Evolutionary conservation across 1,140 invertebrate species (phyloP).

Genomic region (Heliconius hewitsoni): DNA sequence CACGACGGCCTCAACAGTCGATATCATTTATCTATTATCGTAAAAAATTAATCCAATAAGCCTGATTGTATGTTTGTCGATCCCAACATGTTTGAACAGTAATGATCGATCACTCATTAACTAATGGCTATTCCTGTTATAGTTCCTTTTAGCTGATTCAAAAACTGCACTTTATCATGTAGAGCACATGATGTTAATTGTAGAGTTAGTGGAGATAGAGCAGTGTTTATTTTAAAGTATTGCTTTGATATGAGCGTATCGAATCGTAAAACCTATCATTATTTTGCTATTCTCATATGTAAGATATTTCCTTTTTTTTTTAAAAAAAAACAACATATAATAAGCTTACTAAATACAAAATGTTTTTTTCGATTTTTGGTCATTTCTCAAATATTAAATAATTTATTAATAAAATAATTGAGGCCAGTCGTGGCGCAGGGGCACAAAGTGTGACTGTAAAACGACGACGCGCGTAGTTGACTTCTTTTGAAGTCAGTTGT

Average conservation of each 20-base stretch:
- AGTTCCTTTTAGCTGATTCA: slow-evolving; percentile 10
- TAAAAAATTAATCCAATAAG: slow-evolving; percentile 38
- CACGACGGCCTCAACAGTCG: neutral
- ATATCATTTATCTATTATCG: slow-evolving; percentile 19
- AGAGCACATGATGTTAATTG: slow-evolving; percentile 9
- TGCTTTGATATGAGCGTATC: neutral
- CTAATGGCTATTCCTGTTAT: slow-evolving; percentile 29
- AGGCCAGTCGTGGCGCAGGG: too few relatives aligned
- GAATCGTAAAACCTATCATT: neutral
- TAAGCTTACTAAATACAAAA: too few relatives aligned
- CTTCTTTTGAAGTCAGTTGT: too few relatives aligned
- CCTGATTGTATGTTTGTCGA: slow-evolving; percentile 30
- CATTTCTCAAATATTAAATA: too few relatives aligned
- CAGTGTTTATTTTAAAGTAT: neutral
- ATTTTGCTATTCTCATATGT: too few relatives aligned
- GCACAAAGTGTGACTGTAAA: too few relatives aligned
- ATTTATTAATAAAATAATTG: too few relatives aligned
- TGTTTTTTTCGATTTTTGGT: too few relatives aligned
- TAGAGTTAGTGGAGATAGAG: neutral
- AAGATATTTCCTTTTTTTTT: too few relatives aligned
- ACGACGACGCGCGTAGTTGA: too few relatives aligned
- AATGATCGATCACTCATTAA: slow-evolving; percentile 43
- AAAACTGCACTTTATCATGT: neutral
- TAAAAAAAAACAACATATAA: too few relatives aligned
- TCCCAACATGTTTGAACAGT: slow-evolving; percentile 33